A percentile compares a stretch with the other conserved stretches of the same genome.
Evolutionary conservation across 2,888 invertebrate species (phyloP).

Genomic region (Apotomis betuletana): DNA sequence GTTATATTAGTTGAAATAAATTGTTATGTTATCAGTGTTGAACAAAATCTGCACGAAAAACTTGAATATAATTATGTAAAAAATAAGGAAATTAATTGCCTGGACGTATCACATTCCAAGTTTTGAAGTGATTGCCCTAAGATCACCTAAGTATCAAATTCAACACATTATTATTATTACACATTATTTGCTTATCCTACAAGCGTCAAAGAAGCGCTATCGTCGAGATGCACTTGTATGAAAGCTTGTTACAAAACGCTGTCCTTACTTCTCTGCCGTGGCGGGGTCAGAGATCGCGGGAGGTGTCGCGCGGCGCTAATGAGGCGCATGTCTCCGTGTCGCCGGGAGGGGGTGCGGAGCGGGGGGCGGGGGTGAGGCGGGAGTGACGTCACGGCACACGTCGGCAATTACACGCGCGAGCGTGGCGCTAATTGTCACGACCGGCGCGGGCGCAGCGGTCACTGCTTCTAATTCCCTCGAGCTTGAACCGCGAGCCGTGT

Average conservation of each 20-base stretch:
- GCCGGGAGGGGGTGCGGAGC: not conserved
- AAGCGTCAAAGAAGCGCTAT: not conserved
- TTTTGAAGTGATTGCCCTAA: no score
- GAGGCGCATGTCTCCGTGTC: constrained; percentile 37
- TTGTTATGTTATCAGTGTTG: no score
- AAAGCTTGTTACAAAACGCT: constrained; percentile 9
- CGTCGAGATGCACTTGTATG: constrained; percentile 8
- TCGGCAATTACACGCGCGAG: constrained; percentile 43
- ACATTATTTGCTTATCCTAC: not conserved
- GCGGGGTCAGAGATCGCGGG: constrained; percentile 37
- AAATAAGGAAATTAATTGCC: no score
- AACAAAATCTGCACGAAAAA: no score
- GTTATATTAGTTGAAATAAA: no score
- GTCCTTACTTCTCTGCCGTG: constrained; percentile 13
- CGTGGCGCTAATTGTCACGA: constrained; percentile 45
- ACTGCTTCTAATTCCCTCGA: constrained; percentile 25
- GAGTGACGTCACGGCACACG: constrained; percentile 44
- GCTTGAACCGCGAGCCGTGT: constrained; percentile 24
- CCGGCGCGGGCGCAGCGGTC: constrained; percentile 44
- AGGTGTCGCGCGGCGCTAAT: constrained; percentile 38
- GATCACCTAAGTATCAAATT: no score
- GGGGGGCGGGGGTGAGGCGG: not conserved
- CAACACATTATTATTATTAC: no score
- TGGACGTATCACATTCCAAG: no score
- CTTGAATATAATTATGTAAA: no score